phyloP scores from a whole-genome alignment of 2,888 invertebrate species.

The Chaitophorus viminalis region DNA sequence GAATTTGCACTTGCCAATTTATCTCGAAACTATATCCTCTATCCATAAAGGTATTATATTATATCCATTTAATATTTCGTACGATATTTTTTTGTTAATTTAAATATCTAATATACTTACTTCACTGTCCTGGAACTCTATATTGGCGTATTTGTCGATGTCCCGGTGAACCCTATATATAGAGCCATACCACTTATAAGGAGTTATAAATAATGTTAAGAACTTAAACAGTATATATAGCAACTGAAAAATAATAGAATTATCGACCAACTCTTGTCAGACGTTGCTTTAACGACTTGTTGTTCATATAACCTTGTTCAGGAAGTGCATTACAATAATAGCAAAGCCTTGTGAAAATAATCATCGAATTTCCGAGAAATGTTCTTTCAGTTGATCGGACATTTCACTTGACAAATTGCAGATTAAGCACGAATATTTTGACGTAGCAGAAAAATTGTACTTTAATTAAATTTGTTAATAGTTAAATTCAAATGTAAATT shows the following conservation, averaged over 20 bases:
- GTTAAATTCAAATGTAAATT: constrained; percentile 1
- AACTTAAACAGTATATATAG: neutral
- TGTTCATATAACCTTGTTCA: neutral
- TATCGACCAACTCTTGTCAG: constrained; percentile 21
- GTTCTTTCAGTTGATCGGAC: neutral
- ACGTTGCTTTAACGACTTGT: constrained; percentile 10
- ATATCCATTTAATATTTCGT: no score
- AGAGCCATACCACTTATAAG: neutral
- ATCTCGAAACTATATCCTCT: no score
- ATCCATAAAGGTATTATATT: no score
- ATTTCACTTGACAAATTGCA: neutral
- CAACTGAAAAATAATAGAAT: neutral
- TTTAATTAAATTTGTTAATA: constrained; percentile 20
- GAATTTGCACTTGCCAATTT: no score
- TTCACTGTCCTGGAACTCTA: no score
- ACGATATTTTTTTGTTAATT: no score
- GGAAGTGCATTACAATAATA: neutral
- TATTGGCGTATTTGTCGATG: no score
- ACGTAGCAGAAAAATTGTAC: neutral
- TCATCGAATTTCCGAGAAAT: neutral
- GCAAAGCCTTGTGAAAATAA: neutral
- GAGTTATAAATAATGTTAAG: neutral
- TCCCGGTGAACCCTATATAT: neutral
- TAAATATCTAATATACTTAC: no score
- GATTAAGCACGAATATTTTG: constrained; percentile 6